Conservation (phyloP, 2,888 invertebrate species). For the Rhopalosiphum nymphaeae region DNA sequence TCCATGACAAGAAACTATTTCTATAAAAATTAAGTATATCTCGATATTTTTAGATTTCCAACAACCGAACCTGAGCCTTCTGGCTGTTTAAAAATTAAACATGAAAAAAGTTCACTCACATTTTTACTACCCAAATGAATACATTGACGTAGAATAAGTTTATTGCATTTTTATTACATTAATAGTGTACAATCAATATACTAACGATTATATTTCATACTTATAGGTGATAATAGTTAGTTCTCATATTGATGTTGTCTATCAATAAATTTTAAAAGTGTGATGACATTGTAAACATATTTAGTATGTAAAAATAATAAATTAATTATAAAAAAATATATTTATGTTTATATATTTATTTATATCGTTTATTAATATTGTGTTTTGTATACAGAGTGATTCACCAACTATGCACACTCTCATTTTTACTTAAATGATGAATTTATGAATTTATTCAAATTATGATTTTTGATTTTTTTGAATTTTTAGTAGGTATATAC, state of each 20-base stretch:
- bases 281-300: neutral
- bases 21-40: neutral
- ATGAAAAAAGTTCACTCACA: neutral
- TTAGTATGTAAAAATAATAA: neutral
- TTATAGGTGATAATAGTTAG: neutral
- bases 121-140: neutral
- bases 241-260: neutral
- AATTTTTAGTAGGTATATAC: neutral
- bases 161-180: neutral
- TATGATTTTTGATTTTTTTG: neutral
- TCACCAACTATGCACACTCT: neutral
- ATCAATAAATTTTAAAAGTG: neutral
- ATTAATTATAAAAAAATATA: neutral
- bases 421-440: neutral
- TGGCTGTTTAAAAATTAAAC: neutral
- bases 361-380: neutral
- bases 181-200: neutral
- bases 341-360: too few relatives aligned
- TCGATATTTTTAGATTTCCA: neutral
- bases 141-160: neutral
- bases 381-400: neutral
- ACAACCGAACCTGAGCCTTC: neutral
- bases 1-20: neutral
- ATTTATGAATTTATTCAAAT: neutral
- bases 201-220: neutral